Percentiles rank a stretch among this genome's conserved stretches.
Conservation (phyloP, 1,140 invertebrate species). For the Halesus radiatus region DNA sequence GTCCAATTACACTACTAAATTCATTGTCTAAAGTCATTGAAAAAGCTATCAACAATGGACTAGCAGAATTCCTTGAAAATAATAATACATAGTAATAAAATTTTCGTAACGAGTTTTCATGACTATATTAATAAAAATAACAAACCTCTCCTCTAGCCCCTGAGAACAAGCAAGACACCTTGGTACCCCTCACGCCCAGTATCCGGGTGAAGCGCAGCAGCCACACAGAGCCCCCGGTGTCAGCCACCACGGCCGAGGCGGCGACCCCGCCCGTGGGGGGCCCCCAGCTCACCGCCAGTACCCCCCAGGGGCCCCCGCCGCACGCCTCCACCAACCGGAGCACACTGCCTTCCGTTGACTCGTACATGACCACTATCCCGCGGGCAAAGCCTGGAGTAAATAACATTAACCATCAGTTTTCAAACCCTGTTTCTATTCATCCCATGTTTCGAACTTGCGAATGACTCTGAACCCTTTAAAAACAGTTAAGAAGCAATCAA, state of each 20-base stretch:
- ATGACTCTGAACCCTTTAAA: too few relatives aligned
- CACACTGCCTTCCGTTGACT: slow-evolving; percentile 82
- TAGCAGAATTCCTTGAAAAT: too few relatives aligned
- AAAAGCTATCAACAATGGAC: too few relatives aligned
- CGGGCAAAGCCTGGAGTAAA: slow-evolving; percentile 74
- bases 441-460: too few relatives aligned
- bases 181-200: slow-evolving; percentile 89
- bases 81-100: too few relatives aligned
- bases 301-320: slow-evolving; percentile 89
- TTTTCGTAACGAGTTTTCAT: too few relatives aligned
- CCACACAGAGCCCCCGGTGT: slow-evolving; percentile 98
- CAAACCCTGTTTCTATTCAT: too few relatives aligned
- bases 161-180: slow-evolving; percentile 92
- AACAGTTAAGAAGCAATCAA: too few relatives aligned
- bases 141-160: slow-evolving; percentile 93
- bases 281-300: slow-evolving; percentile 86
- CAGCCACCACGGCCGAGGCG: slow-evolving; percentile 83
- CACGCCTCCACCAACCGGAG: slow-evolving; percentile 86
- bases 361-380: slow-evolving; percentile 88
- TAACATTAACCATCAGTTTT: not conserved
- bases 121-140: not conserved
- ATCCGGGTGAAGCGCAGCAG: slow-evolving; percentile 92
- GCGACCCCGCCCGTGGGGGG: slow-evolving; percentile 64
- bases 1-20: too few relatives aligned
- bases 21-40: too few relatives aligned